Conservation (phyloP, 2,797 vertebrate species). For the Sebastes oblongus region DNA sequence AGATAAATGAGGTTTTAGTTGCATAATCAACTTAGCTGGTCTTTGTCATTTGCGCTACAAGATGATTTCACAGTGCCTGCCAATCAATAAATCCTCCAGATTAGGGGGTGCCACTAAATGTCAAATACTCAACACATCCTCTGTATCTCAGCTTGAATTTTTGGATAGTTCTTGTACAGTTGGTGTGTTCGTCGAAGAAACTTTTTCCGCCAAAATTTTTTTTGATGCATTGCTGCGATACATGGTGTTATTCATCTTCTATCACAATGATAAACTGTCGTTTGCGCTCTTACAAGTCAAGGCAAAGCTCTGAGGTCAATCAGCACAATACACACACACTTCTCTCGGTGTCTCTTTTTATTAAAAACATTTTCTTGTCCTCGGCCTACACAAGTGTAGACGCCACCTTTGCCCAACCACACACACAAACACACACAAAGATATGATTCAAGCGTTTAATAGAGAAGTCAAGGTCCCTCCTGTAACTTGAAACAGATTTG, state of each 20-base stretch:
- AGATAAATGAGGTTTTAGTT: slow-evolving; percentile 47
- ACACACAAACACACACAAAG: neutral
- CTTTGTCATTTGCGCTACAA: slow-evolving; percentile 20
- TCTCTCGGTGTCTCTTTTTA: slow-evolving; percentile 16
- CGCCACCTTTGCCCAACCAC: neutral
- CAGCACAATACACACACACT: neutral
- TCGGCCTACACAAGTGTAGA: neutral
- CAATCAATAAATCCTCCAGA: slow-evolving; percentile 38
- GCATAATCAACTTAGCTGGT: slow-evolving; percentile 33
- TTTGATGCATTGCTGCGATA: slow-evolving; percentile 25
- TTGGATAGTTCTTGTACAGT: neutral
- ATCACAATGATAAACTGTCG: slow-evolving; percentile 40
- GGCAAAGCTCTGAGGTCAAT: slow-evolving; percentile 35
- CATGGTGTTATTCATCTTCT: slow-evolving; percentile 40
- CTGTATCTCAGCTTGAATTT: neutral
- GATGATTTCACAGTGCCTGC: slow-evolving; percentile 24
- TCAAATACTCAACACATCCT: neutral
- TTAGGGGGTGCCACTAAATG: neutral
- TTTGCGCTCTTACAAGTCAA: slow-evolving; percentile 17
- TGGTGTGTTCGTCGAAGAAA: neutral
- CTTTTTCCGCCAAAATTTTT: slow-evolving; percentile 1
- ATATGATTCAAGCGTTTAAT: slow-evolving; percentile 5
- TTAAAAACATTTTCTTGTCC: slow-evolving; percentile 18
- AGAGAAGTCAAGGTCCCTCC: slow-evolving; percentile 15
- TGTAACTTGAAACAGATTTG: neutral